These are phyloP conservation scores for Potamilus streckersoni DNA, from an alignment of 1,140 invertebrate genomes.

Conservation along the genomic window DNA sequence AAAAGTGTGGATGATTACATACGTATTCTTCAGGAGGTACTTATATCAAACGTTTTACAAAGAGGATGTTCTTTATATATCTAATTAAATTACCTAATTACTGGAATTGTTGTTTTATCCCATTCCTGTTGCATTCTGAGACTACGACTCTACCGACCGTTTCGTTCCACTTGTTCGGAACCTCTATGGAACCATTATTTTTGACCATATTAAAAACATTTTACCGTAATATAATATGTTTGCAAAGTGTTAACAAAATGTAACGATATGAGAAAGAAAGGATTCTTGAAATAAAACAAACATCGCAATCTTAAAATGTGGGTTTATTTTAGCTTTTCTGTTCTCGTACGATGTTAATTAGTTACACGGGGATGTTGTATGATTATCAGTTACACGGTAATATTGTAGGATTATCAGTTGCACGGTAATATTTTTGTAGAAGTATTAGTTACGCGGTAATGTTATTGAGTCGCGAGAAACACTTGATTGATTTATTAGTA, in stretches of 20 bases:
- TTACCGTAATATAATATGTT: too few relatives aligned
- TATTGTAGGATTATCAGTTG: too few relatives aligned
- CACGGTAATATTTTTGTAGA: neutral
- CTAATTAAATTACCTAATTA: too few relatives aligned
- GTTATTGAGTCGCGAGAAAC: neutral
- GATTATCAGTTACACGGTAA: neutral
- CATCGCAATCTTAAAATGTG: too few relatives aligned
- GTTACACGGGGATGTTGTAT: neutral
- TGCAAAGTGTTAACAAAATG: too few relatives aligned
- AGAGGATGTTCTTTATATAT: neutral
- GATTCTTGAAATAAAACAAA: too few relatives aligned
- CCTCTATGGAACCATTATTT: neutral
- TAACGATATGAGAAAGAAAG: too few relatives aligned
- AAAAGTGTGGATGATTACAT: conserved; percentile 52
- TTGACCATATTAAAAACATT: neutral
- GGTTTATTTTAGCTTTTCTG: too few relatives aligned
- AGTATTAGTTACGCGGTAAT: neutral
- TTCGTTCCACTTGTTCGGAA: neutral
- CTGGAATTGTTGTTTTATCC: neutral
- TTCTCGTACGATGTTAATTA: too few relatives aligned
- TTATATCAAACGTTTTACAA: neutral
- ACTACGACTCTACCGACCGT: too few relatives aligned
- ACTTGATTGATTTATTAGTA: too few relatives aligned
- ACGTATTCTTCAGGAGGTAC: conserved; percentile 46
- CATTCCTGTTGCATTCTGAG: neutral